Evolutionary conservation across 2,888 invertebrate species (phyloP).

Genomic region (Diaphora mendica): DNA sequence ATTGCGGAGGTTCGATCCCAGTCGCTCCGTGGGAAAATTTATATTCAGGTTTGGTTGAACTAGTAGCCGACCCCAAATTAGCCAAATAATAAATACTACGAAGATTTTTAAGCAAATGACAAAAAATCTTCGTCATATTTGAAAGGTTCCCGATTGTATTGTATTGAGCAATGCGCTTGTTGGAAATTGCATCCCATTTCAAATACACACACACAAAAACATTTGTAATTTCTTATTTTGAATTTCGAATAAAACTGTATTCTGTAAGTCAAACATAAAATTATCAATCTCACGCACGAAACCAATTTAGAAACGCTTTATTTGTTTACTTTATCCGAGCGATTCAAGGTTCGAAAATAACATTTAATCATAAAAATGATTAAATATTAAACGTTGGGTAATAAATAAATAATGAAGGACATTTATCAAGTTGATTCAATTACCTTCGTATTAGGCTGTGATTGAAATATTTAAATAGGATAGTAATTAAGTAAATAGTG

Average conservation of each 20-base stretch:
- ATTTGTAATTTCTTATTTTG: background rate
- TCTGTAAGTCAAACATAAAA: background rate
- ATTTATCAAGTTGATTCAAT: slow-evolving; percentile 29
- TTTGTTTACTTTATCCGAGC: background rate
- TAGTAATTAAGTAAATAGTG: slow-evolving; percentile 30
- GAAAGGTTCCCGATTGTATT: background rate
- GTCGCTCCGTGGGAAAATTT: too few species aligned
- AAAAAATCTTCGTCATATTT: background rate
- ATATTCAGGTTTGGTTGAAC: too few species aligned
- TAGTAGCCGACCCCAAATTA: too few species aligned
- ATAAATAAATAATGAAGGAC: slow-evolving; percentile 1
- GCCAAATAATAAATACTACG: too few species aligned
- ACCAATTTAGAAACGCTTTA: background rate
- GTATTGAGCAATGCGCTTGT: background rate
- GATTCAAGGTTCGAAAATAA: slow-evolving; percentile 11
- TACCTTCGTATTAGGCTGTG: slow-evolving; percentile 3
- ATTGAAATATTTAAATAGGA: slow-evolving; percentile 37
- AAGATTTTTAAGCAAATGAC: background rate
- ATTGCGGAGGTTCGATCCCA: too few species aligned
- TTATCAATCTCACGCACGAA: background rate
- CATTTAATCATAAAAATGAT: slow-evolving; percentile 4
- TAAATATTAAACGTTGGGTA: slow-evolving; percentile 3
- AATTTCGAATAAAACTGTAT: background rate
- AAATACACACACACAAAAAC: too few species aligned
- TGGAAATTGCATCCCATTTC: background rate